Percentiles rank a stretch among this genome's conserved stretches.
These are phyloP conservation scores for Scaptomyza flava DNA, from an alignment of 2,888 invertebrate species.

Conservation along the genomic window DNA sequence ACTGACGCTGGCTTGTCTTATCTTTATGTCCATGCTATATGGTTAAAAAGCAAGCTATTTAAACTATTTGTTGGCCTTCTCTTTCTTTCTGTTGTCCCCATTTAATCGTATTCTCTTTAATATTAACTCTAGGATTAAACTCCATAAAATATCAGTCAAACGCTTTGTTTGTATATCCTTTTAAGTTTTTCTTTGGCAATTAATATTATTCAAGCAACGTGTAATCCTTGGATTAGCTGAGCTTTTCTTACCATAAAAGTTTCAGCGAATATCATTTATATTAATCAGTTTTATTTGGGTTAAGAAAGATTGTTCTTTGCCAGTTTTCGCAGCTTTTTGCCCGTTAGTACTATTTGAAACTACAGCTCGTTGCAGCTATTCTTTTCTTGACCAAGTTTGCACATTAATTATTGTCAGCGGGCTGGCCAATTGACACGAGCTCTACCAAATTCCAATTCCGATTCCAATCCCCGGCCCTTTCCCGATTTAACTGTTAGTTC, in stretches of 20 bases:
- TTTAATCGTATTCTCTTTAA: too few species aligned
- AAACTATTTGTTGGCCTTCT: not conserved
- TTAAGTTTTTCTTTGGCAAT: not conserved
- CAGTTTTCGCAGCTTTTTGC: not conserved
- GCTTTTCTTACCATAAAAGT: not conserved
- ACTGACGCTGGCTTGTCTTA: conserved; percentile 14
- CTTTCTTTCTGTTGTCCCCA: too few species aligned
- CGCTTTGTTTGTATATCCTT: too few species aligned
- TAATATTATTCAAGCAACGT: not conserved
- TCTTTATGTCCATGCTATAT: not conserved
- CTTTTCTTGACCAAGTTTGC: conserved; percentile 34
- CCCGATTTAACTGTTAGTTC: not conserved
- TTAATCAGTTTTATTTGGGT: conserved; percentile 1
- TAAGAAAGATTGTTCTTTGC: not conserved
- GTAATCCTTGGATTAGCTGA: not conserved
- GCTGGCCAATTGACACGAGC: conserved; percentile 15
- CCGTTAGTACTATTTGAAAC: not conserved
- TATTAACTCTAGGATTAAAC: too few species aligned
- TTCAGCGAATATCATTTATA: not conserved
- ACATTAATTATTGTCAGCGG: conserved; percentile 58
- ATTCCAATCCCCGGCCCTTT: not conserved
- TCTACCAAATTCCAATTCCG: not conserved
- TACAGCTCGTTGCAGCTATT: conserved; percentile 2
- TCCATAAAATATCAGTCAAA: too few species aligned
- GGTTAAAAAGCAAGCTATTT: not conserved